These are phyloP conservation scores for Masticophis lateralis DNA, from an alignment of 2,797 vertebrate species.

Conservation along the genomic window DNA sequence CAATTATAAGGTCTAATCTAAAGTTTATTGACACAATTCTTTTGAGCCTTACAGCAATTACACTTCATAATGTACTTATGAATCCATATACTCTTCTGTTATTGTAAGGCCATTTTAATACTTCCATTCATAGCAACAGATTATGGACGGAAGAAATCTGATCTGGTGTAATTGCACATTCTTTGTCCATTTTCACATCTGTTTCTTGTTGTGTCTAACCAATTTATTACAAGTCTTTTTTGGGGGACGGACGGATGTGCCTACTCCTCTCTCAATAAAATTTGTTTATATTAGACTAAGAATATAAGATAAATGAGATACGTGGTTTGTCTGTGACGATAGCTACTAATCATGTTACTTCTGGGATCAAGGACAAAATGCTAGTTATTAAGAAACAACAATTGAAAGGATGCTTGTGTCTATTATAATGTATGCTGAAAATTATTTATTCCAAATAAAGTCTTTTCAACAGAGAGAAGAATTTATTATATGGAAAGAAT, in stretches of 20 bases:
- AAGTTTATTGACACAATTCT: neutral
- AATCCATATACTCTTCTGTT: neutral
- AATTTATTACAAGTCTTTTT: neutral
- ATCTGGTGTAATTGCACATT: neutral
- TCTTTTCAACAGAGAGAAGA: neutral
- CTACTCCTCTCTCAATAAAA: neutral
- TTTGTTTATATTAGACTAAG: neutral
- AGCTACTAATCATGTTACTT: neutral
- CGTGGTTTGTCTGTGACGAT: neutral
- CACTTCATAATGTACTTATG: neutral
- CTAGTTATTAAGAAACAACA: neutral
- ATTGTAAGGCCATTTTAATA: neutral
- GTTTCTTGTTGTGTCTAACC: neutral
- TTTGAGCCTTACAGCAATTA: neutral
- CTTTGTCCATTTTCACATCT: neutral
- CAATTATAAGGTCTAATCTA: neutral
- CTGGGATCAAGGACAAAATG: neutral
- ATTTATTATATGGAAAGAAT: neutral
- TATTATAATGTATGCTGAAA: neutral
- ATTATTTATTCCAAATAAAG: neutral
- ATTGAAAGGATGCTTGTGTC: neutral
- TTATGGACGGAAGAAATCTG: neutral
- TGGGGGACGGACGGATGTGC: neutral
- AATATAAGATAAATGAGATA: neutral
- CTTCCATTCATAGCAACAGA: neutral